Percentiles rank a stretch among this genome's conserved stretches.
phyloP scores from a whole-genome alignment of 2,113 vertebrate species.

The Planiliza haematocheilus region DNA sequence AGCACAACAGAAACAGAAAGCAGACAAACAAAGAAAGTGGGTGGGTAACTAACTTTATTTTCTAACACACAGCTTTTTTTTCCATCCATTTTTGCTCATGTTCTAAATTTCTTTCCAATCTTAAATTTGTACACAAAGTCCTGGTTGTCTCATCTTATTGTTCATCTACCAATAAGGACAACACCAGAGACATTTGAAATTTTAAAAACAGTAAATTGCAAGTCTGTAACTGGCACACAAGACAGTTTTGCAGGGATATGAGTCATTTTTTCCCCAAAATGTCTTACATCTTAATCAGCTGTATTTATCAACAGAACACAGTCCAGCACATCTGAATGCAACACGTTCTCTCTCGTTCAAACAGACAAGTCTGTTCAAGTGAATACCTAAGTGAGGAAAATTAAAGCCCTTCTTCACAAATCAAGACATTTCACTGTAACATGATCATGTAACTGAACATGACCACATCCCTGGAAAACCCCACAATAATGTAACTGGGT shows the following conservation, averaged over 20 bases:
- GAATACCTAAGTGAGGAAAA: neutral
- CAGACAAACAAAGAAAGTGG: conserved; percentile 1
- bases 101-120: too few species aligned
- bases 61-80: neutral
- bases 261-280: conserved; percentile 19
- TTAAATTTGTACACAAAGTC: too few species aligned
- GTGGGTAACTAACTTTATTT: neutral
- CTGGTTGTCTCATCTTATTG: too few species aligned
- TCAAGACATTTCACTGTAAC: conserved; percentile 1
- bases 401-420: neutral
- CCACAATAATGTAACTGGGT: conserved; percentile 2
- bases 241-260: neutral
- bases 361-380: conserved; percentile 4
- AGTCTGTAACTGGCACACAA: too few species aligned
- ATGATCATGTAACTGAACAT: conserved; percentile 16
- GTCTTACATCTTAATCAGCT: conserved; percentile 5
- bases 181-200: neutral
- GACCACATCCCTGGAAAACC: conserved; percentile 27
- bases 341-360: conserved; percentile 13
- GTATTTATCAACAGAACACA: neutral
- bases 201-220: too few species aligned
- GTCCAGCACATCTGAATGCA: conserved; percentile 4
- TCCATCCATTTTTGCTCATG: too few species aligned
- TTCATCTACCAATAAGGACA: neutral
- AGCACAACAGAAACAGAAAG: conserved; percentile 9